Evolutionary conservation across 2,888 invertebrate genomes (phyloP).

Genomic region (Drosophila cognata): DNA sequence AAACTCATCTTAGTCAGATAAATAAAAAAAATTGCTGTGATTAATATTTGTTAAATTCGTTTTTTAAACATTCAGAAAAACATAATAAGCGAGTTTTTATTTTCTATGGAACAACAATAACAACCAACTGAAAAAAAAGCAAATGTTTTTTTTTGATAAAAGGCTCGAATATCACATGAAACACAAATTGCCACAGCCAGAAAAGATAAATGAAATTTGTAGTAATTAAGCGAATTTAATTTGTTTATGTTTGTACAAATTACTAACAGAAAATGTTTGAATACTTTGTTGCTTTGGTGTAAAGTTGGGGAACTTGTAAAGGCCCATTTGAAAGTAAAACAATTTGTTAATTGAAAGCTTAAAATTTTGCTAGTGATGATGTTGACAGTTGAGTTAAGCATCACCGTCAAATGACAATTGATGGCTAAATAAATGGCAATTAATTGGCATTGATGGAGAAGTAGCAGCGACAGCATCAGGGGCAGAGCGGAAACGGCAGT

Average conservation of each 20-base stretch:
- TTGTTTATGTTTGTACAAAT: not conserved
- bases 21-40: not conserved
- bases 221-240: constrained; percentile 23
- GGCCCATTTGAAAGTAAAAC: constrained; percentile 20
- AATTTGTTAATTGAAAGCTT: constrained; percentile 59
- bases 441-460: constrained; percentile 73
- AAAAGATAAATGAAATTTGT: not conserved
- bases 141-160: not conserved
- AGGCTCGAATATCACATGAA: not conserved
- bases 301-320: not conserved
- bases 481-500: constrained; percentile 3
- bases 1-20: not conserved
- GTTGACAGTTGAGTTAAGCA: constrained; percentile 40
- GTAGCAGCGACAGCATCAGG: not conserved
- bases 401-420: constrained; percentile 57
- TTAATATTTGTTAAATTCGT: not conserved
- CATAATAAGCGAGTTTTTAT: not conserved
- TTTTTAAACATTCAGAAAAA: too few relatives aligned
- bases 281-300: not conserved
- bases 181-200: not conserved
- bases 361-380: constrained; percentile 26
- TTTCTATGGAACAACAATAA: too few relatives aligned
- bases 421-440: constrained; percentile 71
- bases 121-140: not conserved
- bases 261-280: not conserved